Base-by-base conservation (phyloP, 2,797 vertebrate species). In the Poecilia picta region DNA sequence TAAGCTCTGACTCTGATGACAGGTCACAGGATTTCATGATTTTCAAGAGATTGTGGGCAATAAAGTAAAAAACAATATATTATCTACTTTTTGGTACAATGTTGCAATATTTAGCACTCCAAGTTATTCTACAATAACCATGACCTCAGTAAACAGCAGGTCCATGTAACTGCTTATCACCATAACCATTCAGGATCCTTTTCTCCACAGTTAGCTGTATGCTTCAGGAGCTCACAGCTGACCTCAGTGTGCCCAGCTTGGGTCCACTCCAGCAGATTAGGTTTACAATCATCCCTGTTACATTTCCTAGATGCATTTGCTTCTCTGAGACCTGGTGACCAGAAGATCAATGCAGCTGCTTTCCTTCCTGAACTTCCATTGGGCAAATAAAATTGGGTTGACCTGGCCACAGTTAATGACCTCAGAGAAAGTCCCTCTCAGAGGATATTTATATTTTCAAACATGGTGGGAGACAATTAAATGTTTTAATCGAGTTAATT, bases 251-350 rank as follows among this genome's bases (percentile, higher is more conserved):
- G 74, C 80, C 70, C 5, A 23, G 75, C 73, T 77, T 23, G 77
- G 18, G 66, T 85, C 82, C 87, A 86, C 78, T 92, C 76, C 64
- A 78, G 77, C 5, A 91, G 89, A 93, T 93, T 93, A 90, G 85
- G 89, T 92, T 92, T 88, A 86, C 85, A 92, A 83, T 78, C 79
- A 89, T 84, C 84, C 18, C 46, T 25, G 70, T 82, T 79, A 85
- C 78, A 88, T 91, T 93, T 76, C 74, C 82, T n/a, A 36, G 80
- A 84, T 82, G 77, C 75, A 79, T 89, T 88, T 79, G 84, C 70
- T 59, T 87, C 83, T 76, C 43, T 62, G 79, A 77, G 82, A 33
- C 77, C 77, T 78, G 74, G 76, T 81, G 83, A 87, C 7, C 80
- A 28, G 83, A 64, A 55, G 89, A 92, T 93, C 89, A 91, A 90